Evolutionary conservation across 2,797 vertebrate species (phyloP).

Genomic region (Leptatherina wallacei): DNA sequence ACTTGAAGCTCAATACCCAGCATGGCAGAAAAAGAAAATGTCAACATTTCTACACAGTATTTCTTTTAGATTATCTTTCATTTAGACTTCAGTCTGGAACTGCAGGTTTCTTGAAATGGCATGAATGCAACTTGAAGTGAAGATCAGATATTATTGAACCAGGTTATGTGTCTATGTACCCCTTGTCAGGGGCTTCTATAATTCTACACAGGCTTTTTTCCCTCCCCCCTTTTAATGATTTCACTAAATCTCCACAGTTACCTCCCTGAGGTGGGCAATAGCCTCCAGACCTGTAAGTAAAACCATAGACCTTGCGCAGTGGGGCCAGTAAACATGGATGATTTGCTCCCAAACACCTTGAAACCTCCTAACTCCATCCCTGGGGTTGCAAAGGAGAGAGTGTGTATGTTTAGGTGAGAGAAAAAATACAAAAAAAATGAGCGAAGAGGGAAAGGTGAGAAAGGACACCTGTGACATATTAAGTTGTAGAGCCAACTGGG

Average conservation of each 20-base stretch:
- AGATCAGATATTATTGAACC: conserved; percentile 25
- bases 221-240: conserved; percentile 45
- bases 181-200: conserved; percentile 30
- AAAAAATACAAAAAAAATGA: neutral
- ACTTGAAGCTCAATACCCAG: conserved; percentile 34
- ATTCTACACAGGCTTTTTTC: conserved; percentile 18
- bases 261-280: conserved; percentile 45
- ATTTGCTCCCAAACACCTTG: conserved; percentile 64
- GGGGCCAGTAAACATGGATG: conserved; percentile 62
- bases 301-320: conserved; percentile 41
- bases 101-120: conserved; percentile 20
- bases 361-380: conserved; percentile 48
- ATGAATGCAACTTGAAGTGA: conserved; percentile 15
- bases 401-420: conserved; percentile 1
- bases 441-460: conserved; percentile 15
- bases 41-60: conserved; percentile 30
- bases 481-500: conserved; percentile 4
- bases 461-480: conserved; percentile 20
- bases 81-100: conserved; percentile 1
- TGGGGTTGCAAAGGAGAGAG: conserved; percentile 8
- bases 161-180: conserved; percentile 22
- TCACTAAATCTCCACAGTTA: conserved; percentile 54
- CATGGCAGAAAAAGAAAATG: conserved; percentile 46
- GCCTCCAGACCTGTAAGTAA: conserved; percentile 56
- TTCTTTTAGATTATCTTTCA: conserved; percentile 28